Percentiles rank a stretch among this genome's conserved stretches.
These are phyloP conservation scores for Sula dactylatra DNA, from an alignment of 2,113 vertebrate genomes.

Conservation along the genomic window DNA sequence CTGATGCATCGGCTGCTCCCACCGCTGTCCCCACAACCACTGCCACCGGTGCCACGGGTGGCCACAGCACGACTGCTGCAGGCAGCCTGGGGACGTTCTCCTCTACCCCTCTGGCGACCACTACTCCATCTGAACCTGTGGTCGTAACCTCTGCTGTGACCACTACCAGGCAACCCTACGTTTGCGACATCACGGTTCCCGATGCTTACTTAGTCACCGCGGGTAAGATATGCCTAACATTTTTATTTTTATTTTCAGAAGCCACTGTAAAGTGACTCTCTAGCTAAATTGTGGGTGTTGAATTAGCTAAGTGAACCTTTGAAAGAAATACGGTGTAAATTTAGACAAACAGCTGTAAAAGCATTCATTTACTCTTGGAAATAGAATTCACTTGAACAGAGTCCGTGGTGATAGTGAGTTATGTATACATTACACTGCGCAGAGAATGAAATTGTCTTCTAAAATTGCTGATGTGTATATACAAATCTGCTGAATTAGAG, in stretches of 20 bases:
- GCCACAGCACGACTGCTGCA: neutral
- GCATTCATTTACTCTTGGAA: neutral
- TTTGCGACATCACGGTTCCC: slow-evolving; percentile 82
- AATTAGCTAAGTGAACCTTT: neutral
- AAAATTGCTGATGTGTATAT: neutral
- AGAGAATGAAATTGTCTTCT: neutral
- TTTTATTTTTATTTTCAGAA: neutral
- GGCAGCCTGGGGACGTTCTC: neutral
- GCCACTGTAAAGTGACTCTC: neutral
- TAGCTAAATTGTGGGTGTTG: neutral
- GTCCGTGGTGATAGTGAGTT: neutral
- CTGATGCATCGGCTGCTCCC: neutral
- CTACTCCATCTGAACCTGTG: neutral
- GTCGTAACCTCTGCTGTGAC: slow-evolving; percentile 54
- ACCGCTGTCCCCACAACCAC: neutral
- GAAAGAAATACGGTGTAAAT: neutral
- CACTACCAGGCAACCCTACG: slow-evolving; percentile 76
- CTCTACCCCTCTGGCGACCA: neutral
- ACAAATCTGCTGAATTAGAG: neutral
- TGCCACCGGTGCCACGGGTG: neutral
- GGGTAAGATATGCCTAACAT: slow-evolving; percentile 70
- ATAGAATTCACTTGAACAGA: neutral
- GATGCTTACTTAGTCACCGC: slow-evolving; percentile 84
- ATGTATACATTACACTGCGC: neutral
- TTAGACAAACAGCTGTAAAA: neutral